Percentiles rank a stretch among this genome's conserved stretches.
Evolutionary conservation across 1,140 invertebrate genomes (phyloP).

Genomic region (Euglossa dilemma): DNA sequence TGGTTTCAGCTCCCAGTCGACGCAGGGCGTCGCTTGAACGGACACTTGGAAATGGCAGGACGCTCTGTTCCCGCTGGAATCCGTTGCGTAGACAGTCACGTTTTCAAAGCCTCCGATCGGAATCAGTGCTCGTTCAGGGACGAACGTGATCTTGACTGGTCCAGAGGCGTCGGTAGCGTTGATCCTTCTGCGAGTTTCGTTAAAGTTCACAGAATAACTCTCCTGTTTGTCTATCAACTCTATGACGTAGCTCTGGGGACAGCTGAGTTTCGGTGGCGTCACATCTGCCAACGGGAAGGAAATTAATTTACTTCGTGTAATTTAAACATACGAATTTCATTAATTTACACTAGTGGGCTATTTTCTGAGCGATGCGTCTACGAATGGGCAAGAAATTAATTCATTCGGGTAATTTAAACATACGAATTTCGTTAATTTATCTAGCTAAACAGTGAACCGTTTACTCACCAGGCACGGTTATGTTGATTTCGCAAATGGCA

Average conservation of each 20-base stretch:
- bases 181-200: constrained; percentile 92
- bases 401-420: neutral
- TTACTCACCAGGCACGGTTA: constrained; percentile 90
- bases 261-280: constrained; percentile 95
- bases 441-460: neutral
- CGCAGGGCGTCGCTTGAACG: constrained; percentile 96
- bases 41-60: constrained; percentile 97
- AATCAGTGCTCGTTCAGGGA: constrained; percentile 93
- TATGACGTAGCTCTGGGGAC: constrained; percentile 97
- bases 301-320: neutral
- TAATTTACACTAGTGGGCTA: too few species aligned
- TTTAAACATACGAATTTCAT: neutral
- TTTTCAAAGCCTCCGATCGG: constrained; percentile 96
- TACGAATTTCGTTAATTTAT: neutral
- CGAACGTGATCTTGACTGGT: constrained; percentile 91
- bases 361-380: constrained; percentile 96
- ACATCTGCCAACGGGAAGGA: constrained; percentile 85
- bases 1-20: constrained; percentile 95
- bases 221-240: constrained; percentile 95
- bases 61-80: constrained; percentile 94
- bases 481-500: constrained; percentile 97
- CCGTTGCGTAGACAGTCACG: constrained; percentile 94
- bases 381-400: constrained; percentile 31
- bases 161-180: constrained; percentile 95
- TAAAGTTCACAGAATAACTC: constrained; percentile 95